Evolutionary conservation across 1,140 invertebrate genomes (phyloP), one percentile per base, ranked within the genome.

Genomic region (Drosophila pseudoananassae): DNA sequence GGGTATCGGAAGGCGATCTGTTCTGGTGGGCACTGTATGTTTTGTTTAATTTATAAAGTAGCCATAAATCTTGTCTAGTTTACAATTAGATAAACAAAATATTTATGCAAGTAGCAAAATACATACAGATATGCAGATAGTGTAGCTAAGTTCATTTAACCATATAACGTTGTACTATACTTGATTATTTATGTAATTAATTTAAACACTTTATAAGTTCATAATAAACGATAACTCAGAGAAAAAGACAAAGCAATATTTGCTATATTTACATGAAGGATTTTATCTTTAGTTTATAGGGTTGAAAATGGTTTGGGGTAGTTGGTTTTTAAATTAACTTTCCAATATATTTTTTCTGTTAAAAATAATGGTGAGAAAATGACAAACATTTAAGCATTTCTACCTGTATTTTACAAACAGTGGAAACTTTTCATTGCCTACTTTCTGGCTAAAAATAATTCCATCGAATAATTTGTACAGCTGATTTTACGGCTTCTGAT

Each of bases 171-270:
- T 76, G 71, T 75, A 75, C 64, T 77, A 63, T 81, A 81, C 57
- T 81, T 68, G 72, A 87, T 57, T 87, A 87, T 87, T 85, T 85
- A 87, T 87, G 81, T 85, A 78, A 85, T 70, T 87, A 82, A 77
- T 60, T 78, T 75, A 75, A 81, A 77, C 50, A 70, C 52, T 78
- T 78, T 70, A 38, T 81, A 87, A 81, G 78, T 75, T 78, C 60
- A 61, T 51, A 85, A 85, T 85, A 85, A 85, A 85, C 63, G 50
- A 53, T 49, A 75, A 63, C 52, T 43, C 58, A 31, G 56, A 73
- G 61, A 73, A 40, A 66, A 66, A 52, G 9, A 6, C 9, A 0
- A 49, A 31, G 27, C 14, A 14, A 15, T 4, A 46, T 27, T n/a
- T 29, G 12, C 36, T 40, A 23, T 23, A 40, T 54, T 8, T 61